Conservation (phyloP, 2,113 vertebrate genomes). For the Prinia subflava region DNA sequence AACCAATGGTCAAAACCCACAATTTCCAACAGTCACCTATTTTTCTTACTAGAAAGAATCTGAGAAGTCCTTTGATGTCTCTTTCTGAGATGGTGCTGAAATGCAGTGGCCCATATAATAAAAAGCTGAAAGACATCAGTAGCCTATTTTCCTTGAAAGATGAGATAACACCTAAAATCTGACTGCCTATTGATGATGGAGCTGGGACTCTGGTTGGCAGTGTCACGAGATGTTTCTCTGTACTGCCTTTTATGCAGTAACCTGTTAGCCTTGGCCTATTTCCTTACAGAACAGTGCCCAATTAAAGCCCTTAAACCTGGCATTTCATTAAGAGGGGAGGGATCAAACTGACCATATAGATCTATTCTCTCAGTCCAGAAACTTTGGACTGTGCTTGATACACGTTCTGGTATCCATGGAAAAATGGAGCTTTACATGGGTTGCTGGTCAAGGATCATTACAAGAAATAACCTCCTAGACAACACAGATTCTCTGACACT, state of each 20-base stretch:
- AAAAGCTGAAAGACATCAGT: background rate
- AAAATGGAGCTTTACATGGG: background rate
- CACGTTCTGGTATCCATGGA: background rate
- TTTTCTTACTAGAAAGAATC: slow-evolving; percentile 5
- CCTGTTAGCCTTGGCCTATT: background rate
- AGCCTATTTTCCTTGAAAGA: background rate
- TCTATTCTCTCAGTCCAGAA: background rate
- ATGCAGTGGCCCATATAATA: background rate
- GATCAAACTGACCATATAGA: background rate
- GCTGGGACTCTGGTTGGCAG: background rate
- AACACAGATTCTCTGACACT: background rate
- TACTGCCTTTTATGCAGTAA: background rate
- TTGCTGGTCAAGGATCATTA: background rate
- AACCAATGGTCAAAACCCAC: background rate
- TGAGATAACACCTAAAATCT: background rate
- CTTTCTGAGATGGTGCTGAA: background rate
- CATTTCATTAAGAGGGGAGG: background rate
- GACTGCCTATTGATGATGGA: background rate
- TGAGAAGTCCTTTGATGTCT: background rate
- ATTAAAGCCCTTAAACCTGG: background rate
- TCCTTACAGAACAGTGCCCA: background rate
- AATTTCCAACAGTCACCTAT: background rate
- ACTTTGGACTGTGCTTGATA: background rate
- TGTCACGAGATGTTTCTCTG: background rate
- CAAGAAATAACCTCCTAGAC: background rate